Percentiles rank a stretch among this genome's conserved stretches.
Conservation (phyloP, 2,888 invertebrate genomes). For the Amiota communis region DNA sequence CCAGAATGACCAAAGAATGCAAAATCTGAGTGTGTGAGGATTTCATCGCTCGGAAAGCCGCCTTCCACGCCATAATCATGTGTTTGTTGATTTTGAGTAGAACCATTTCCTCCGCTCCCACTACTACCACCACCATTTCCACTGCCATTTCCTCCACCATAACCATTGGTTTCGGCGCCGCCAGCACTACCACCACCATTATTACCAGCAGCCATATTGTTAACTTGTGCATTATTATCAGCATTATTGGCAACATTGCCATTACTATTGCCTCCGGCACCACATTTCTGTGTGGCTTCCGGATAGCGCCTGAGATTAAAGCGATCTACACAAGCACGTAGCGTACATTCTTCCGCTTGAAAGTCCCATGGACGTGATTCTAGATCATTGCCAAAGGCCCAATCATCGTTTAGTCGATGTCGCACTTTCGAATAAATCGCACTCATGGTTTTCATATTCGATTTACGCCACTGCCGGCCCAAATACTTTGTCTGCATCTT, state of each 20-base stretch:
- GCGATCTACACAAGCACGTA: constrained; percentile 94
- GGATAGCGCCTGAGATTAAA: constrained; percentile 95
- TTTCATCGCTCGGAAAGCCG: constrained; percentile 71
- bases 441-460: constrained; percentile 99
- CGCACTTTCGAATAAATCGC: constrained; percentile 98
- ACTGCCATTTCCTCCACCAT: constrained; percentile 47
- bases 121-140: constrained; percentile 46
- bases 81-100: constrained; percentile 52
- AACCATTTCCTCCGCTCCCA: constrained; percentile 37
- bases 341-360: constrained; percentile 95
- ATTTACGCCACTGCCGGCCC: constrained; percentile 98
- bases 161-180: constrained; percentile 58
- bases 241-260: constrained; percentile 68
- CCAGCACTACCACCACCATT: constrained; percentile 48
- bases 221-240: constrained; percentile 62
- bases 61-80: constrained; percentile 69
- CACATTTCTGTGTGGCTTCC: constrained; percentile 73
- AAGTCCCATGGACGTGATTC: constrained; percentile 99
- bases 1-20: constrained; percentile 72
- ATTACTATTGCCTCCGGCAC: constrained; percentile 59
- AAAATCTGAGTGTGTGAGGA: constrained; percentile 71
- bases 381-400: constrained; percentile 99
- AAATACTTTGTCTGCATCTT: constrained; percentile 99
- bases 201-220: constrained; percentile 59
- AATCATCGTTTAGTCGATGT: constrained; percentile 97